Evolutionary conservation across 2,888 invertebrate species (phyloP), one percentile per base, ranked within the genome.

Genomic region (Rhagonycha fulva): DNA sequence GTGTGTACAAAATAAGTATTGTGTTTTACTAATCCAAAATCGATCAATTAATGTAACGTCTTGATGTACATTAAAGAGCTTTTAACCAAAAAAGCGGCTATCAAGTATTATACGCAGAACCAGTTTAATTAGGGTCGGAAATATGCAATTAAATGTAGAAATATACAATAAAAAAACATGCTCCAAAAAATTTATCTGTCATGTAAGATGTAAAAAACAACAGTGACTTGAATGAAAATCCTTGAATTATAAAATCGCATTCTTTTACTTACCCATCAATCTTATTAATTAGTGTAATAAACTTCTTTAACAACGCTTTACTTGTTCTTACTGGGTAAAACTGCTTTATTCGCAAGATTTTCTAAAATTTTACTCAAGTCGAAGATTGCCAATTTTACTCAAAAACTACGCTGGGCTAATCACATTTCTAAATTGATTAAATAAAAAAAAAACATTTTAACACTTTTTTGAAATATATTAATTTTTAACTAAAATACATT

Each of bases 71-170:
- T 47, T 47, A 47, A 47, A 47, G 47, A 47, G 47, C 47, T 47
- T 47, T 47, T 47, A 47, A 47, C 47, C 47, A 47, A 47, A 47
- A 47, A n/a, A n/a, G 2, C 47, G 47, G 47, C 47, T n/a, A 47
- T 47, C 47, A 47, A 47, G n/a, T 47, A 47, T 47, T 47, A 47
- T 47, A 47, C n/a, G 47, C 47, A 47, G n/a, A 66, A 66, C 63
- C 63, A 14, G 63, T 66, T 66, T 66, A 66, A 66, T 66, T 66
- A 24, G 63, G 24, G 26, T 24, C 23, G 26, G 62, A 62, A 19
- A 66, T 24, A 66, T 66, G 63, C 63, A 66, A 66, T 66, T 66
- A 66, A 66, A 66, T 66, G 24, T 66, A 24, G 63, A 63, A 63
- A 63, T 47, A 47, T 47, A 47, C 47, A 47, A 47, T 47, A 47